Conservation (phyloP, 2,113 vertebrate genomes). For the Noturus placidus region DNA sequence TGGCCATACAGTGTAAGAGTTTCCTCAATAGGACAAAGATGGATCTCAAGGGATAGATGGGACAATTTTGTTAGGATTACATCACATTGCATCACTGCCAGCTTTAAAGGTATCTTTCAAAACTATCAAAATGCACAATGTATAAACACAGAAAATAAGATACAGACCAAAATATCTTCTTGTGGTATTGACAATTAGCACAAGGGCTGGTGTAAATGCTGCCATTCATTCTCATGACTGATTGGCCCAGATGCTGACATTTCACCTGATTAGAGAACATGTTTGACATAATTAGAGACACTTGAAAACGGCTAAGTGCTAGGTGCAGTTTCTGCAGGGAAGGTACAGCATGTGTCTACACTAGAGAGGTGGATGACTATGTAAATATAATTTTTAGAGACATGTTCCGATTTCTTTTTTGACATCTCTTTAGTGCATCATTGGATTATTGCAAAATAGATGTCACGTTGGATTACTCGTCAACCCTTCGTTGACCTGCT, state of each 20-base stretch:
- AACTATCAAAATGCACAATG: background rate
- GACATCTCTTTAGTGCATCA: background rate
- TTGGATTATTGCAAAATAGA: background rate
- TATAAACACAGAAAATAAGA: background rate
- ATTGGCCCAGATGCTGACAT: constrained; percentile 29
- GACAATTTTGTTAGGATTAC: background rate
- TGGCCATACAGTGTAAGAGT: background rate
- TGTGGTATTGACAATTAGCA: background rate
- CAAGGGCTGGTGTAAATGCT: background rate
- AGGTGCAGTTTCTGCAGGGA: background rate
- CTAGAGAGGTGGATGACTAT: background rate
- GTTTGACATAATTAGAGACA: constrained; percentile 20
- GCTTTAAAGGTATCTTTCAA: background rate
- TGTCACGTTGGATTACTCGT: background rate
- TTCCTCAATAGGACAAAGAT: background rate
- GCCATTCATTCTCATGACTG: background rate
- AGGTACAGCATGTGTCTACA: background rate
- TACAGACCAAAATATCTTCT: background rate
- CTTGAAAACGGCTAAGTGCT: constrained; percentile 17
- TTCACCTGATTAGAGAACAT: constrained; percentile 34
- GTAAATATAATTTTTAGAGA: background rate
- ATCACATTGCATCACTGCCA: background rate
- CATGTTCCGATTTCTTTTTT: background rate
- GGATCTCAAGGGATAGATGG: background rate
- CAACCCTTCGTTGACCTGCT: background rate